Base-by-base conservation (phyloP, 2,113 vertebrate species). In the Acanthisitta chloris region DNA sequence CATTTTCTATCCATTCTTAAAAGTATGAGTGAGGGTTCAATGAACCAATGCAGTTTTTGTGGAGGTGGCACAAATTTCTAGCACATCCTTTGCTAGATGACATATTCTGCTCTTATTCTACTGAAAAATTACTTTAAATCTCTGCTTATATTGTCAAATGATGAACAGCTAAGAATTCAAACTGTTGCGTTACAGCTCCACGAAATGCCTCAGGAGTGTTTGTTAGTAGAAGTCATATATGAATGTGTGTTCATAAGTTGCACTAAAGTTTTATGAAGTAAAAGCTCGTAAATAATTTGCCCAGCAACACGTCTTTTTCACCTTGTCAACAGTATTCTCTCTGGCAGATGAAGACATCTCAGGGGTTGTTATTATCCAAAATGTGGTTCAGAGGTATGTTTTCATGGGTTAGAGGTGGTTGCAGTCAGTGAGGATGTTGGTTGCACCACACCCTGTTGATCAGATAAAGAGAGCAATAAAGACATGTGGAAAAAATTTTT, bases 401-500 rank as follows among this genome's bases (percentile, higher is more conserved):
- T 86, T 92, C 21, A 36, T 70, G 69, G 54, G 46, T 70, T 91
- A 78, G 64, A 81, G 69, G 26, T 69, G 61, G 88, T 86, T 25
- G 97, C 78, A 81, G 93, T 96, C 96, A 86, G 19, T 81, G 94
- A 93, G 90, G 91, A 94, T 97, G 61, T 96, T 74, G 65, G 91
- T 59, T 45, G 96, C 57, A 88, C 97, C 96, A 97, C 98, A 97
- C 98, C 97, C 97, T 96, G 77, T 95, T 92, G 54, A 97, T 98
- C 97, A 98, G 97, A 98, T 98, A 98, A 98, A 98, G 86, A 55
- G 25, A 83, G 52, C 71, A 86, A 59, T 77, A 69, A 79, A 77
- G 86, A 88, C 18, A 18, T n/a, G 33, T 17, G 17, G n/a, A 51
- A 77, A 89, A 61, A 70, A 86, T 29, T 1, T n/a, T 0, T 17